Evolutionary conservation across 2,888 invertebrate species (phyloP), one percentile per base, ranked within the genome.

Genomic region (Carabus problematicus): DNA sequence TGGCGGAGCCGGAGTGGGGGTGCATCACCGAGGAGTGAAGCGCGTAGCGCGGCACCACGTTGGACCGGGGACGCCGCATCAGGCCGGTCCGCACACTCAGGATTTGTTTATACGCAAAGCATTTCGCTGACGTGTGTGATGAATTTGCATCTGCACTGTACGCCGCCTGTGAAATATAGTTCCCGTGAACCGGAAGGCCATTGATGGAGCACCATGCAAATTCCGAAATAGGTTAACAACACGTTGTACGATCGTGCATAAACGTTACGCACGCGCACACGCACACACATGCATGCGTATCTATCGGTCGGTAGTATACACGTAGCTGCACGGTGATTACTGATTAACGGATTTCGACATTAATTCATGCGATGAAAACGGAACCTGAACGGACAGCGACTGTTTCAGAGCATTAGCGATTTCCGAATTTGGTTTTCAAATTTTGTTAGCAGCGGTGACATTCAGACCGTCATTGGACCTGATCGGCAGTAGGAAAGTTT

Each of bases 181-280:
- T 45, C 18, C 55, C 41, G 56, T 64, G 60, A 67, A 59, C 67
- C 60, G 67, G 54, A 67, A 60, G 54, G 67, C 67, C 67, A 67
- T 67, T 67, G 67, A 67, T 54, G 67, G 60, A 67, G 60, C 45
- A 59, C 60, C 67, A 67, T 60, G 67, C 67, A 67, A 67, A 60
- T 60, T 40, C 16, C 60, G 42, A 67, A 56, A 67, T 67, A 60
- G 67, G 67, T 67, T 67, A 67, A 67, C 60, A 42, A 49, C 52
- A 56, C 56, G 52, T 52, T 52, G 1, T 16, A 16, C 7, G 29
- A 29, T 29, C 29, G 29, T 29, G 6, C 29, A 29, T 29, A 29
- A 52, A 18, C 52, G 18, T 16, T 19, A 19, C 12, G 9, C 39
- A 18, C 39, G 40, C 40, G 8, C 18, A 11, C 56, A n/a, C 18